Conservation (phyloP, 1,140 invertebrate species). For the Trichonephila inaurata region DNA sequence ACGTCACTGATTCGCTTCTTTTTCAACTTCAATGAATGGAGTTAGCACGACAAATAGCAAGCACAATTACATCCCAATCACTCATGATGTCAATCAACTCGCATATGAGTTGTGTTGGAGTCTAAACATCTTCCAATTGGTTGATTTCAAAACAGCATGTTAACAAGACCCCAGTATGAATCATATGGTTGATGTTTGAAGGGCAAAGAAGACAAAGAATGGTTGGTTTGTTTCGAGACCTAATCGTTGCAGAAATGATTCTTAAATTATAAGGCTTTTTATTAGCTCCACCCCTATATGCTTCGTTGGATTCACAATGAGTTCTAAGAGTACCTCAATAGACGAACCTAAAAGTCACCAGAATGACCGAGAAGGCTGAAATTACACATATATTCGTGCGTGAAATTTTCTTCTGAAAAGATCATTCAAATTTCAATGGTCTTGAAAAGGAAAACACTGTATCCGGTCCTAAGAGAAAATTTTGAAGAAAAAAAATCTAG, state of each 20-base stretch:
- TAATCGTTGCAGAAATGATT: neutral
- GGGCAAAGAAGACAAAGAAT: constrained; percentile 30
- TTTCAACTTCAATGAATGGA: constrained; percentile 10
- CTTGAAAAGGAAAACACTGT: neutral
- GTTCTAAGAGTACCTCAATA: neutral
- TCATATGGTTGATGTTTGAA: neutral
- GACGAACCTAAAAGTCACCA: neutral
- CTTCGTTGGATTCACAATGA: constrained; percentile 29
- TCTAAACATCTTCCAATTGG: neutral
- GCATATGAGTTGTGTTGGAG: neutral
- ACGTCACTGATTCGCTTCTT: neutral
- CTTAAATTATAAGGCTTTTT: constrained; percentile 39
- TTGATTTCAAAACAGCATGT: neutral
- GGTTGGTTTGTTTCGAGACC: constrained; percentile 1
- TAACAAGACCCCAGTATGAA: neutral
- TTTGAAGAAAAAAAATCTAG: neutral
- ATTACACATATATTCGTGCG: neutral
- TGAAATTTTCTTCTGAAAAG: neutral
- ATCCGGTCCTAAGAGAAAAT: neutral
- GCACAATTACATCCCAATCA: constrained; percentile 17
- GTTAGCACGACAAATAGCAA: constrained; percentile 18
- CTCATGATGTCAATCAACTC: constrained; percentile 22
- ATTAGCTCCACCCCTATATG: constrained; percentile 15
- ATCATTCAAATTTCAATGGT: neutral
- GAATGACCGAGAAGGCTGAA: neutral